Percentiles rank a stretch among this genome's conserved stretches.
phyloP scores from a whole-genome alignment of 2,113 vertebrate species.

The Alethe diademata region DNA sequence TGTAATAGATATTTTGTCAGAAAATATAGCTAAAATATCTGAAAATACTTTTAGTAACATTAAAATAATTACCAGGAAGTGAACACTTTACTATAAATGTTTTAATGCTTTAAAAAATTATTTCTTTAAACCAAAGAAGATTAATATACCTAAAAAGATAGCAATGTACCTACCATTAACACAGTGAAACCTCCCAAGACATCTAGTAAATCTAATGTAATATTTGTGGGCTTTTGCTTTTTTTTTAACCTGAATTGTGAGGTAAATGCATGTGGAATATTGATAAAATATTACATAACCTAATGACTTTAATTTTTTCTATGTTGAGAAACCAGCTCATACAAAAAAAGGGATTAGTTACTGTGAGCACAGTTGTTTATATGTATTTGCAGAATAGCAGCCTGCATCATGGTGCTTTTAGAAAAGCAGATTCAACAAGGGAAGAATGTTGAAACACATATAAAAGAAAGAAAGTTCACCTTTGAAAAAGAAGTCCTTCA shows the following conservation, averaged over 20 bases:
- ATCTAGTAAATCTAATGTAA: not conserved
- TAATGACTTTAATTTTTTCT: not conserved
- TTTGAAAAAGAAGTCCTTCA: not conserved
- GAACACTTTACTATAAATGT: not conserved
- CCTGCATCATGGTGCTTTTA: not conserved
- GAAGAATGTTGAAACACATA: not conserved
- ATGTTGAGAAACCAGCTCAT: not conserved
- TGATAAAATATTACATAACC: not conserved
- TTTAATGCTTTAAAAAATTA: not conserved
- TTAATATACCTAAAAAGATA: not conserved
- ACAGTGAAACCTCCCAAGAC: not conserved
- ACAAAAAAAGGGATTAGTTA: not conserved
- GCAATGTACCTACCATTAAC: not conserved
- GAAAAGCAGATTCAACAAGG: not conserved
- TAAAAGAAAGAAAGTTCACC: not conserved
- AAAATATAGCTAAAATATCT: not conserved
- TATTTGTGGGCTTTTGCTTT: not conserved
- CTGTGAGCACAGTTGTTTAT: not conserved
- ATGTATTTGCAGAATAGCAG: not conserved
- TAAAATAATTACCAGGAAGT: not conserved
- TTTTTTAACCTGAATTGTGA: not conserved
- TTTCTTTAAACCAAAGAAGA: not conserved
- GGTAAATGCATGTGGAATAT: not conserved
- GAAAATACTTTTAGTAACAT: not conserved
- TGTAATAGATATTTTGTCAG: not conserved